Base-by-base conservation (phyloP, 2,888 invertebrate genomes). In the Lapara coniferarum region DNA sequence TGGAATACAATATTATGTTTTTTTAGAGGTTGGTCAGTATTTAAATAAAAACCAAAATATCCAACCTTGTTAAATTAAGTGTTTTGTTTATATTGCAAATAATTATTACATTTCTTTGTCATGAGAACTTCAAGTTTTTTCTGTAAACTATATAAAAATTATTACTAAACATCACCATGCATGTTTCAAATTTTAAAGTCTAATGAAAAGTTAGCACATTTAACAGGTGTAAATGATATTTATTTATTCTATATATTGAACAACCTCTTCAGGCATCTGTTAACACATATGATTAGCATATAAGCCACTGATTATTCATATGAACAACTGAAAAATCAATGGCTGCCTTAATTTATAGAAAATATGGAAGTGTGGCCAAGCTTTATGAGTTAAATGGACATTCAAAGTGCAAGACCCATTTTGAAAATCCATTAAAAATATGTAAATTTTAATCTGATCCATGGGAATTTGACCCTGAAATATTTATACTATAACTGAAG, bases 271-370 rank as follows among this genome's bases (percentile, higher is more conserved):
- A 49, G 46, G n/a, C 19, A 49, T 13, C 19, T 19, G 46, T 13
- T 46, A 52, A 57, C 10, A 57, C 3, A 55, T 58, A 37, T 69
- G 59, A 66, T 69, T 68, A 25, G 55, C 71, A 73, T 72, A 68
- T 56, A 66, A 89, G 90, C 91, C 91, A 89, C 82, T 88, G 87
- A 73, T 88, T 90, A 87, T 92, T 92, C 91, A 86, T 81, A 73
- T n/a, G n/a, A n/a, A 77, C 73, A 74, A 76, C 81, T 85, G 92
- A 92, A 89, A 88, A 89, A 85, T 84, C 82, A 86, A 78, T 89
- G 90, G 90, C 90, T 88, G 79, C 71, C 25, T 69, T 78, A 74
- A 63, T 71, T 72, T 78, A 74, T 66, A 74, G 66, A 72, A 66
- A 74, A 72, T 77, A 74, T 81, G 84, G 87, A 87, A 85, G 77